Conservation (phyloP, 2,797 vertebrate genomes). For the Sebastes miniatus region DNA sequence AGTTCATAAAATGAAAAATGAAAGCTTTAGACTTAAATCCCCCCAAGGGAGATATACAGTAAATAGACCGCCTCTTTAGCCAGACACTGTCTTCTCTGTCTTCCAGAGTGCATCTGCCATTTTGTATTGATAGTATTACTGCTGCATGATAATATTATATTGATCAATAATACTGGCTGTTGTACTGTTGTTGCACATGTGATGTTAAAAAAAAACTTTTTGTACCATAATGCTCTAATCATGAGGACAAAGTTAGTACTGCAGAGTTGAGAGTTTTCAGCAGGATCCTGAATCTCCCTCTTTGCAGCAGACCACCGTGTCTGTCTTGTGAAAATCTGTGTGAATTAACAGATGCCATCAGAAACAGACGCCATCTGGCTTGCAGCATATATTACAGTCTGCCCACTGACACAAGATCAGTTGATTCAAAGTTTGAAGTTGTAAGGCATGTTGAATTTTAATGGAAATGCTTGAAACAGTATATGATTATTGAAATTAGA, state of each 20-base stretch:
- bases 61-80: constrained; percentile 1
- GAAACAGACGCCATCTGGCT: not conserved
- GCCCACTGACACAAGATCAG: not conserved
- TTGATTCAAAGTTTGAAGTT: not conserved
- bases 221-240: not conserved
- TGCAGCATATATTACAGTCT: not conserved
- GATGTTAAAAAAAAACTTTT: not conserved
- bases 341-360: not conserved
- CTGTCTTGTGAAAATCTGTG: not conserved
- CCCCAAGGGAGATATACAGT: constrained; percentile 2
- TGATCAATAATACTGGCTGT: not conserved
- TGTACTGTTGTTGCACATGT: not conserved
- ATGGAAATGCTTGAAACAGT: not conserved
- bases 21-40: constrained; percentile 42
- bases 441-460: not conserved
- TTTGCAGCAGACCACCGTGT: not conserved
- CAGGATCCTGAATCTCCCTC: not conserved
- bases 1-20: constrained; percentile 32
- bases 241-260: not conserved
- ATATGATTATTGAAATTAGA: not conserved
- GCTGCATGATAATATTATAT: not conserved
- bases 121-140: not conserved
- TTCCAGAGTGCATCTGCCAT: not conserved
- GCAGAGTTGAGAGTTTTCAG: not conserved
- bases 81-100: not conserved